Evolutionary conservation across 2,113 vertebrate species (phyloP), one percentile per base, ranked within the genome.

Genomic region (Uria lomvia): DNA sequence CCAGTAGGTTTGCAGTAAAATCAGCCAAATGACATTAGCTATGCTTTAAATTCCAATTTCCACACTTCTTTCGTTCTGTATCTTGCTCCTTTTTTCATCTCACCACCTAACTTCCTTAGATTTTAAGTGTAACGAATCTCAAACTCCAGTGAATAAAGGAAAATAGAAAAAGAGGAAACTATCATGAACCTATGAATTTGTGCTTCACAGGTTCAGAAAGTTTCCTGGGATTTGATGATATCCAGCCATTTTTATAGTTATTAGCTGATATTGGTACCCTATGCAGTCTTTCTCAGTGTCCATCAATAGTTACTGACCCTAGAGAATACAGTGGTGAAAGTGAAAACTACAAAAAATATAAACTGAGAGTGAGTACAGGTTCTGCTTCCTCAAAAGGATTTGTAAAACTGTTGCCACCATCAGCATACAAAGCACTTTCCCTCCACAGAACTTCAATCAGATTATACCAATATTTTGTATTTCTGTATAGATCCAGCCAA

Each of bases 1-100:
- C 42, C 1, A 2, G 58, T 43, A 85, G 77, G 91, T 94, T 94
- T 92, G 30, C 70, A 45, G 92, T 50, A 63, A 92, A 95, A 97
- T 96, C 91, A 95, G 77, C 86, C 86, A 96, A 97, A 97, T 95
- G 49, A 95, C 80, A 96, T 97, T 97, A 97, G 97, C 81, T 76
- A 91, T 92, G 95, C 94, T 92, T 91, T 92, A 95, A 97, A 97
- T 95, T 95, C 55, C 91, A 73, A 91, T 97, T 97, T 97, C 77
- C 95, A 97, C 91, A 95, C 86, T 95, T 12, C 89, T 94, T 94
- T 91, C 84, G 5, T 90, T 87, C 94, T 91, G 38, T 92, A 79
- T 92, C 96, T 91, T 29, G 0, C 89, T 95, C 74, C 53, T 92
- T 94, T 97, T 94, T 94, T 95, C 94, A 94, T 96, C 86, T 95